Base-by-base conservation (phyloP, 1,140 invertebrate genomes). In the Drosophila trapezifrons region DNA sequence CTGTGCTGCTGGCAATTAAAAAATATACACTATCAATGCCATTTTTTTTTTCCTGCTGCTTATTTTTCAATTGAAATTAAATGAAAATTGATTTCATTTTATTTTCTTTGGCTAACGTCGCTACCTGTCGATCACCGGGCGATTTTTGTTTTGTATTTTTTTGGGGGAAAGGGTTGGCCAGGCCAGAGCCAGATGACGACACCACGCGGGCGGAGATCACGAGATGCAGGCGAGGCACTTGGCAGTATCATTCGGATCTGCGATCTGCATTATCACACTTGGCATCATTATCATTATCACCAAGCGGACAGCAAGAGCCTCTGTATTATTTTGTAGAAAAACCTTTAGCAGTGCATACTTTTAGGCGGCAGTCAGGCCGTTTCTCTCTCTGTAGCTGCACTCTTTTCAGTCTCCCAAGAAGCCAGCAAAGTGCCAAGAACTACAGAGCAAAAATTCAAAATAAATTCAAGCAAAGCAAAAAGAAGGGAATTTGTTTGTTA, bases 161-260 rank as follows among this genome's bases (percentile, higher is more conserved):
- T 52, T 52, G 58, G 15, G 27, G 13, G 42, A 45, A 13, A 32
- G 64, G 29, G 40, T 46, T 51, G 60, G 47, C 45, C 46, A 71
- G 59, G 62, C 51, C 46, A 71, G 56, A 45, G 62, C 51, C 46
- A 71, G 56, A 45, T 59, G 78, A 77, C 52, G 74, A 71, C 40
- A 60, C 77, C 65, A 86, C 69, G 74, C 77, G 67, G 69, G 64
- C 74, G 57, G 37, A 86, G 75, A 86, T 86, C 82, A 86, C 82
- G 83, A 86, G 82, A 86, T 87, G 66, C 67, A 62, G 46, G 29
- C 71, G 52, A n/a, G 49, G 45, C 62, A 69, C 35, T 84, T 80
- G 81, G 82, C 79, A 60, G 46, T 66, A 49, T 49, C 40, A 17
- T 64, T 37, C n/a, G 29, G 17, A 40, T 32, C 38, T 29, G 25